phyloP scores from a whole-genome alignment of 2,888 invertebrate genomes.

The Trimorus sp. region DNA sequence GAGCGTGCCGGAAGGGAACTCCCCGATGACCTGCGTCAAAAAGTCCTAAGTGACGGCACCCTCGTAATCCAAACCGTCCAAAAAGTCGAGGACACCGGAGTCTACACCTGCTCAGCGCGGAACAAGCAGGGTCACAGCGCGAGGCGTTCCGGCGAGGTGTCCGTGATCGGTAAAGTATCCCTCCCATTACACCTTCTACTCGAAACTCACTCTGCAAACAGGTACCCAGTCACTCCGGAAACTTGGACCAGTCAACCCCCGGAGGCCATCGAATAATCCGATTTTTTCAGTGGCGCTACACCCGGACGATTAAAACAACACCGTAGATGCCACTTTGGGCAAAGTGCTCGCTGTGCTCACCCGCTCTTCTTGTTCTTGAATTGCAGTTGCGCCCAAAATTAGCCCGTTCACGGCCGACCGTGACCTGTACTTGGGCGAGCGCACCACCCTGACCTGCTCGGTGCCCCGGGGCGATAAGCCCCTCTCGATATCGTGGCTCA shows the following conservation, averaged over 20 bases:
- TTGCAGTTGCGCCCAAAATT: constrained; percentile 89
- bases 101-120: constrained; percentile 90
- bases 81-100: constrained; percentile 88
- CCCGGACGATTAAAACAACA: no score
- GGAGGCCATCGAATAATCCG: constrained; percentile 16
- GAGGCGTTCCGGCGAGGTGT: constrained; percentile 88
- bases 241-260: not conserved
- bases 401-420: constrained; percentile 88
- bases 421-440: constrained; percentile 88
- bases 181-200: constrained; percentile 9
- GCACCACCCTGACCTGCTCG: constrained; percentile 88
- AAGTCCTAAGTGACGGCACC: constrained; percentile 88
- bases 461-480: constrained; percentile 90
- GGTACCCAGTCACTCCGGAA: not conserved
- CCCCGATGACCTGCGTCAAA: constrained; percentile 91
- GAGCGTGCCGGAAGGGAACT: constrained; percentile 88
- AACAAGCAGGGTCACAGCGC: constrained; percentile 90
- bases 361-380: constrained; percentile 67
- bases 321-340: constrained; percentile 52
- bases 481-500: constrained; percentile 89
- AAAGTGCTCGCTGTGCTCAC: constrained; percentile 55
- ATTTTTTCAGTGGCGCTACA: constrained; percentile 34
- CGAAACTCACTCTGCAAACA: no score
- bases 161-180: constrained; percentile 87
- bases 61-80: constrained; percentile 89